Percentiles rank a stretch among this genome's conserved stretches.
These are phyloP conservation scores for Drosophila basisetae DNA, from an alignment of 2,888 invertebrate species.

Conservation along the genomic window DNA sequence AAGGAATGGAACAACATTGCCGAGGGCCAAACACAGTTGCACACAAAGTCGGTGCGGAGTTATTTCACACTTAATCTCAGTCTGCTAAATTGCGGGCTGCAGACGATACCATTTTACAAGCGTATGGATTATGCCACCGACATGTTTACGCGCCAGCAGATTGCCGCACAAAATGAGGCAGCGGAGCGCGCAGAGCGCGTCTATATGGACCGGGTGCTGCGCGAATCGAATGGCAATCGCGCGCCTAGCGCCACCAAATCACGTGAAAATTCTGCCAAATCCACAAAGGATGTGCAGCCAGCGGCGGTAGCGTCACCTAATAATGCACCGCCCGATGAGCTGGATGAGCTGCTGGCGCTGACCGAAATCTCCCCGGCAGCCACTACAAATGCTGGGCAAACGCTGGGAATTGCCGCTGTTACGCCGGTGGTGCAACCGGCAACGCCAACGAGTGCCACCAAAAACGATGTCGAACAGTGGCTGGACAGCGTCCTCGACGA, in stretches of 20 bases:
- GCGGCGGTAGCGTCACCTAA: neutral
- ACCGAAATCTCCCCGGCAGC: constrained; percentile 16
- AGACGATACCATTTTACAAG: constrained; percentile 86
- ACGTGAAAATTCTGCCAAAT: constrained; percentile 46
- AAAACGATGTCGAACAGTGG: constrained; percentile 84
- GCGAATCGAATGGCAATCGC: constrained; percentile 58
- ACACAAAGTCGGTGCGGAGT: constrained; percentile 80
- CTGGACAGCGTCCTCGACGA: constrained; percentile 84
- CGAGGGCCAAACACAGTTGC: constrained; percentile 74
- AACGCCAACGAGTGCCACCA: constrained; percentile 47
- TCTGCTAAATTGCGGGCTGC: constrained; percentile 84
- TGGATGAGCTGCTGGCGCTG: constrained; percentile 81
- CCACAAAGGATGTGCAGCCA: constrained; percentile 12
- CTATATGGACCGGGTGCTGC: constrained; percentile 76
- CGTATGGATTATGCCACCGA: constrained; percentile 83
- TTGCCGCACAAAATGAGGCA: constrained; percentile 76
- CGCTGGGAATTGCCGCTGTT: constrained; percentile 27
- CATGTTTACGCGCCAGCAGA: constrained; percentile 84
- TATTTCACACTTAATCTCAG: constrained; percentile 85
- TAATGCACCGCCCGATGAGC: constrained; percentile 69
- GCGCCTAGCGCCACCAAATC: constrained; percentile 42
- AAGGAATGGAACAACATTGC: constrained; percentile 84
- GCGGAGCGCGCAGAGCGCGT: constrained; percentile 80
- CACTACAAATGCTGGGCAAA: constrained; percentile 3
- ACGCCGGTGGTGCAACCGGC: constrained; percentile 42